These are phyloP conservation scores for Drosophila prosaltans DNA, from an alignment of 1,140 invertebrate genomes.

Conservation along the genomic window DNA sequence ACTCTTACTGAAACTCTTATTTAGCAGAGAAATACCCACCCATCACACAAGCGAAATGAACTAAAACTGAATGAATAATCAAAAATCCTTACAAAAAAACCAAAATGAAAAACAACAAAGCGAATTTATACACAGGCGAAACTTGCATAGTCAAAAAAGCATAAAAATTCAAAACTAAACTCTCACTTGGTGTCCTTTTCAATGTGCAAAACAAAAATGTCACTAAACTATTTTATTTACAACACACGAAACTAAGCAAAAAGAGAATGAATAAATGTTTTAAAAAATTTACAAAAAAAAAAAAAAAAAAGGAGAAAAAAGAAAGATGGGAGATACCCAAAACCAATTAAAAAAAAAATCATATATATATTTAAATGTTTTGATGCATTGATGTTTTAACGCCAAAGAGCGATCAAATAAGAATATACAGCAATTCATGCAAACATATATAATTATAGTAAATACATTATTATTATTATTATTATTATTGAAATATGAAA, in stretches of 20 bases:
- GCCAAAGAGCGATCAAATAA: slow-evolving; percentile 62
- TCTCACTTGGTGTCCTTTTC: slow-evolving; percentile 76
- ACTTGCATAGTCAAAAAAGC: slow-evolving; percentile 71
- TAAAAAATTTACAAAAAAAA: slow-evolving; percentile 47
- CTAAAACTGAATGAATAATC: slow-evolving; percentile 20
- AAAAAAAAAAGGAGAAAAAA: slow-evolving; percentile 16
- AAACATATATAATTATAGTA: slow-evolving; percentile 43
- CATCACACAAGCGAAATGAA: slow-evolving; percentile 45
- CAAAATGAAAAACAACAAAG: slow-evolving; percentile 46
- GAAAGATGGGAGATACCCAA: slow-evolving; percentile 27
- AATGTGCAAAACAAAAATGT: slow-evolving; percentile 29
- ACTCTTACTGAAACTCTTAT: slow-evolving; percentile 40
- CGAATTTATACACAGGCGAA: slow-evolving; percentile 52
- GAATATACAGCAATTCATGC: slow-evolving; percentile 33
- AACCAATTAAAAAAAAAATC: background rate
- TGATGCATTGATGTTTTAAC: slow-evolving; percentile 60
- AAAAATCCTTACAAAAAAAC: slow-evolving; percentile 19
- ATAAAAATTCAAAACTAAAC: slow-evolving; percentile 21
- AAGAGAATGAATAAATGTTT: slow-evolving; percentile 40
- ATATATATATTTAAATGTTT: slow-evolving; percentile 61
- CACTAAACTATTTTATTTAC: slow-evolving; percentile 71
- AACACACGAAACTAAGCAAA: slow-evolving; percentile 19
- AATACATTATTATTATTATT: slow-evolving; percentile 20
- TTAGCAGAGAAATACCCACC: slow-evolving; percentile 46
- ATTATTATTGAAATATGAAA: slow-evolving; percentile 49